phyloP scores from a whole-genome alignment of 2,888 invertebrate genomes.

The Leucania comma region DNA sequence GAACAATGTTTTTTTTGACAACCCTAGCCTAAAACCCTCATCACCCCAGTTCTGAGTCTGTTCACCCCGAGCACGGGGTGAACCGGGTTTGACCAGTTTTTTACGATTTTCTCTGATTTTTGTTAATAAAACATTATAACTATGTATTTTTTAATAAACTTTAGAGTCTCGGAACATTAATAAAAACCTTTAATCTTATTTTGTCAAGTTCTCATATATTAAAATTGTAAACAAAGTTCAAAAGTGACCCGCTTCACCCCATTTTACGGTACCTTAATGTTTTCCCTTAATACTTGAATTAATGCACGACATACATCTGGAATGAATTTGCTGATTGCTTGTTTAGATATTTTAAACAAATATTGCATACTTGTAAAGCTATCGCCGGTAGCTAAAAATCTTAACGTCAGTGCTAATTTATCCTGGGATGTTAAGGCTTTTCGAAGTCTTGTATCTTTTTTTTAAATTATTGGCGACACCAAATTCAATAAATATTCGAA shows the following conservation, averaged over 20 bases:
- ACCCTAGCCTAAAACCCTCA: too few relatives aligned
- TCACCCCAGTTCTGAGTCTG: too few relatives aligned
- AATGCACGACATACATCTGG: slow-evolving; percentile 41
- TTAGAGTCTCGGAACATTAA: slow-evolving; percentile 31
- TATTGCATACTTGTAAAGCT: slow-evolving; percentile 44
- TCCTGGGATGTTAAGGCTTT: slow-evolving; percentile 35
- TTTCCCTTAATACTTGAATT: slow-evolving; percentile 44
- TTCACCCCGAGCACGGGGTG: too few relatives aligned
- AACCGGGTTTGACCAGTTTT: too few relatives aligned
- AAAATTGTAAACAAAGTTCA: slow-evolving; percentile 30
- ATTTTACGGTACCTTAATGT: slow-evolving; percentile 31
- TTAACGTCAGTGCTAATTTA: slow-evolving; percentile 42
- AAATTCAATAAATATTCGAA: slow-evolving; percentile 36
- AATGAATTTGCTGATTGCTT: slow-evolving; percentile 36
- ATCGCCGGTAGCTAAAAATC: slow-evolving; percentile 44
- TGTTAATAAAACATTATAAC: too few relatives aligned
- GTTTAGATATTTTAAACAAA: slow-evolving; percentile 45
- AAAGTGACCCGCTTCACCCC: slow-evolving; percentile 32
- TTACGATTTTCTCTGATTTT: too few relatives aligned
- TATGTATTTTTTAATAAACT: slow-evolving; percentile 21
- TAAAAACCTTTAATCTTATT: slow-evolving; percentile 19
- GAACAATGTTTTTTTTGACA: too few relatives aligned
- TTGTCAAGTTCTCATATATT: slow-evolving; percentile 29
- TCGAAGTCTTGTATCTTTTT: slow-evolving; percentile 35
- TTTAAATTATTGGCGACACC: slow-evolving; percentile 31